Evolutionary conservation across 2,888 invertebrate species (phyloP).

Genomic region (Drepanosiphum platanoidis): DNA sequence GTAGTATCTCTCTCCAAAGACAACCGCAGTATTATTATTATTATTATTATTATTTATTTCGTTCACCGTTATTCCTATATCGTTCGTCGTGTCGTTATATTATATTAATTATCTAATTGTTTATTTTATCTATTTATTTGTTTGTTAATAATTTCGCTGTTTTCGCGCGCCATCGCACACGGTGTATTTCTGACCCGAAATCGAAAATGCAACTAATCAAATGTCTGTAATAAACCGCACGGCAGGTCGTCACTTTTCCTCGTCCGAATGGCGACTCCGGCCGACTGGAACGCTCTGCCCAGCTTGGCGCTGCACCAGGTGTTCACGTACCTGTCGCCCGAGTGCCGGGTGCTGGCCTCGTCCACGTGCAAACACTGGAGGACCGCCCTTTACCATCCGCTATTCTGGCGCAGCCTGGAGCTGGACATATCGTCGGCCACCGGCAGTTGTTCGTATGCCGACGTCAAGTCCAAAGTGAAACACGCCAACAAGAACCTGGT

Average conservation of each 20-base stretch:
- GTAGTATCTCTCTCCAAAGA: not conserved
- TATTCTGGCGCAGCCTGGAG: slow-evolving; percentile 68
- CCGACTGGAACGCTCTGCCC: slow-evolving; percentile 68
- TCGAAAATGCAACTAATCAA: slow-evolving; percentile 13
- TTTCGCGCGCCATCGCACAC: too few relatives aligned
- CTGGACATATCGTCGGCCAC: slow-evolving; percentile 66
- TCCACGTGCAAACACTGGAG: slow-evolving; percentile 72
- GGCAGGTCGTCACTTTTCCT: not conserved
- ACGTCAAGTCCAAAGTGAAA: slow-evolving; percentile 59
- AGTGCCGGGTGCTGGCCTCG: slow-evolving; percentile 70
- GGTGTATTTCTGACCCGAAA: not conserved
- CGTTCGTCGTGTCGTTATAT: too few relatives aligned
- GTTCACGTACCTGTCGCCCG: slow-evolving; percentile 68
- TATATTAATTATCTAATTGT: too few relatives aligned
- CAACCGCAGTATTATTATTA: not conserved
- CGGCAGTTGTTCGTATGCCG: slow-evolving; percentile 18
- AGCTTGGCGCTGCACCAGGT: slow-evolving; percentile 69
- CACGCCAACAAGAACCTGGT: slow-evolving; percentile 66
- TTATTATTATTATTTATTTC: not conserved
- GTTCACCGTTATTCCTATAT: too few relatives aligned
- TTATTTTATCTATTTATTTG: too few relatives aligned
- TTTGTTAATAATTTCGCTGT: too few relatives aligned
- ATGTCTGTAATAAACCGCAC: slow-evolving; percentile 26
- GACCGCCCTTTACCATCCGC: slow-evolving; percentile 69
- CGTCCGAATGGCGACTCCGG: slow-evolving; percentile 38